Evolutionary conservation across 2,888 invertebrate genomes (phyloP).

Genomic region (Pemphredon lugubris): DNA sequence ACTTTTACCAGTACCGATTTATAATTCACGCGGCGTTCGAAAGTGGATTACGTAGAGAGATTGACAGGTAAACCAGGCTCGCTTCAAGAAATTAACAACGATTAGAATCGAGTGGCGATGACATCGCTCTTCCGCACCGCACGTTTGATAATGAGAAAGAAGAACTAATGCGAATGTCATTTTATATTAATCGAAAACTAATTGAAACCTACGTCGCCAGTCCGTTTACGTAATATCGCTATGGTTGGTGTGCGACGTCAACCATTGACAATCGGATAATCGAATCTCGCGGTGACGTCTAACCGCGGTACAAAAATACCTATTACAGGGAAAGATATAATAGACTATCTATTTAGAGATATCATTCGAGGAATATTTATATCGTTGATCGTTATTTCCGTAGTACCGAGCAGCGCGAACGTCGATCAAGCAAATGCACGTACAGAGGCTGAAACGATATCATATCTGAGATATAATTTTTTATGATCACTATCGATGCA

Average conservation of each 20-base stretch:
- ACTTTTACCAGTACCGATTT: conserved; percentile 42
- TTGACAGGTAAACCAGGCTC: no score
- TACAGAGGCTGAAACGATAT: no score
- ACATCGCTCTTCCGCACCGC: no score
- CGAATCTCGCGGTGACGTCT: conserved; percentile 56
- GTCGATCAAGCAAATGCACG: background rate
- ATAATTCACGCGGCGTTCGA: conserved; percentile 63
- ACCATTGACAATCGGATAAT: conserved; percentile 48
- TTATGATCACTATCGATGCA: no score
- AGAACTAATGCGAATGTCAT: no score
- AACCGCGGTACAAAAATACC: conserved; percentile 30
- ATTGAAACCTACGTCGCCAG: no score
- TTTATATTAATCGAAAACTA: no score
- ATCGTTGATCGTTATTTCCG: conserved; percentile 4
- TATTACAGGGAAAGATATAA: conserved; percentile 22
- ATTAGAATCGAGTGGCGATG: background rate
- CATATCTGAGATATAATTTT: no score
- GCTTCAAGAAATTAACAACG: conserved; percentile 17
- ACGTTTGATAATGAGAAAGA: no score
- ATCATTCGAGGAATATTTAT: conserved; percentile 33
- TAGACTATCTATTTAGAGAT: conserved; percentile 10
- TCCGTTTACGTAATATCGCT: conserved; percentile 38
- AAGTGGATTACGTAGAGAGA: no score
- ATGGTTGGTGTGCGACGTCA: conserved; percentile 48
- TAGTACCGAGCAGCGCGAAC: background rate